Percentiles rank a stretch among this genome's conserved stretches.
These are phyloP conservation scores for Agriopis marginaria DNA, from an alignment of 2,888 invertebrate species.

Conservation along the genomic window DNA sequence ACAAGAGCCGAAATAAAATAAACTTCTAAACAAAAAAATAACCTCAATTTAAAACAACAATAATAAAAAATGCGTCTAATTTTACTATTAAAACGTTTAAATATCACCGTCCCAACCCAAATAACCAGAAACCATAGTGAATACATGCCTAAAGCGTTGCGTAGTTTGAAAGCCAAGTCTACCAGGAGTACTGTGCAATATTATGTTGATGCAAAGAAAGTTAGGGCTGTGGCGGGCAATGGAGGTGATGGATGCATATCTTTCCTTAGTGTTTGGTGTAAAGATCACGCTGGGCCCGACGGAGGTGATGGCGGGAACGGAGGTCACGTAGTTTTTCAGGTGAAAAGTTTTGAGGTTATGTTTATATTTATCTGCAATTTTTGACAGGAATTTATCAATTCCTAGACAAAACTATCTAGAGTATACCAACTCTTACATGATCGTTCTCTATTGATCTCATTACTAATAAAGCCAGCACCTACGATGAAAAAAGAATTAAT, in stretches of 20 bases:
- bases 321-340: slow-evolving; percentile 94
- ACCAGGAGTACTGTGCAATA: slow-evolving; percentile 76
- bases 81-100: slow-evolving; percentile 37
- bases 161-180: slow-evolving; percentile 77
- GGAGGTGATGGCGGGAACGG: slow-evolving; percentile 99
- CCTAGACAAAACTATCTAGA: too few relatives aligned
- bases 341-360: slow-evolving; percentile 45
- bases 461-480: neutral
- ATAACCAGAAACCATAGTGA: slow-evolving; percentile 58
- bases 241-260: slow-evolving; percentile 98
- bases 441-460: neutral
- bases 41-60: neutral
- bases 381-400: too few relatives aligned
- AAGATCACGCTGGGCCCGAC: slow-evolving; percentile 97
- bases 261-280: slow-evolving; percentile 92
- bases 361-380: neutral
- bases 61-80: slow-evolving; percentile 27
- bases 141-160: slow-evolving; percentile 67
- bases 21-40: slow-evolving; percentile 7
- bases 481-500: too few relatives aligned
- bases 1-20: neutral
- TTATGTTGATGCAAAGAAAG: slow-evolving; percentile 90
- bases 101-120: slow-evolving; percentile 40
- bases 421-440: too few relatives aligned
- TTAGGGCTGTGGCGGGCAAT: slow-evolving; percentile 92